A percentile compares a stretch with the other conserved stretches of the same genome.
These are phyloP conservation scores for Zaprionus ghesquierei DNA, from an alignment of 1,140 invertebrate genomes.

Conservation along the genomic window DNA sequence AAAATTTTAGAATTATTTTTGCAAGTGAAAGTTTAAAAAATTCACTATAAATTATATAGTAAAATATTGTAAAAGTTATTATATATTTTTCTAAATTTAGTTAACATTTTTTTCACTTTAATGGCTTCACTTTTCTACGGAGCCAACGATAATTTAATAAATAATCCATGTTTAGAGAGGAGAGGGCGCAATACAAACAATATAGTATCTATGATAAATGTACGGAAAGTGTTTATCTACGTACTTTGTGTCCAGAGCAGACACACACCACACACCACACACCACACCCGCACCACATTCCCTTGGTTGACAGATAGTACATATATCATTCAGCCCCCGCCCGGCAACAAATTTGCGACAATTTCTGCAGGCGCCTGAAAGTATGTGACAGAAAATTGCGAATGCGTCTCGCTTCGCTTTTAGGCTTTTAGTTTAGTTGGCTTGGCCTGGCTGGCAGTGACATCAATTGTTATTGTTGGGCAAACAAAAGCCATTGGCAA, in stretches of 20 bases:
- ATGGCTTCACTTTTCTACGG: neutral
- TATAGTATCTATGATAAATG: neutral
- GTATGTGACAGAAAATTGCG: slow-evolving; percentile 57
- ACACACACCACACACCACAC: neutral
- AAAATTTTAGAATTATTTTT: too few species aligned
- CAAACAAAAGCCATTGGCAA: slow-evolving; percentile 65
- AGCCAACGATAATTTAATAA: neutral
- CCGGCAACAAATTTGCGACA: slow-evolving; percentile 7
- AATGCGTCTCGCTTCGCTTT: slow-evolving; percentile 31
- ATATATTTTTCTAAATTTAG: neutral
- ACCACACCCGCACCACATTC: neutral
- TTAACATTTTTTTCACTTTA: neutral
- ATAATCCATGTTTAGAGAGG: neutral
- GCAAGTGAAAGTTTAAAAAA: too few species aligned
- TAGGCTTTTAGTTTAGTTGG: slow-evolving; percentile 50
- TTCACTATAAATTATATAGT: too few species aligned
- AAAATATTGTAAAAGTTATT: slow-evolving; percentile 15
- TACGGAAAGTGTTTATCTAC: slow-evolving; percentile 31
- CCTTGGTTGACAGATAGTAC: slow-evolving; percentile 8
- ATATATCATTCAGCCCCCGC: slow-evolving; percentile 33
- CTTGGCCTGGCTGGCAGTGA: slow-evolving; percentile 54
- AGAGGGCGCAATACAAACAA: slow-evolving; percentile 25
- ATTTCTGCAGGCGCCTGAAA: slow-evolving; percentile 53
- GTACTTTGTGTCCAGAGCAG: slow-evolving; percentile 15
- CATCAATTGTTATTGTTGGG: slow-evolving; percentile 76